A percentile compares a stretch with the other conserved stretches of the same genome.
Evolutionary conservation across 1,140 invertebrate genomes (phyloP).

Genomic region (Pemphigus obesinymphae): DNA sequence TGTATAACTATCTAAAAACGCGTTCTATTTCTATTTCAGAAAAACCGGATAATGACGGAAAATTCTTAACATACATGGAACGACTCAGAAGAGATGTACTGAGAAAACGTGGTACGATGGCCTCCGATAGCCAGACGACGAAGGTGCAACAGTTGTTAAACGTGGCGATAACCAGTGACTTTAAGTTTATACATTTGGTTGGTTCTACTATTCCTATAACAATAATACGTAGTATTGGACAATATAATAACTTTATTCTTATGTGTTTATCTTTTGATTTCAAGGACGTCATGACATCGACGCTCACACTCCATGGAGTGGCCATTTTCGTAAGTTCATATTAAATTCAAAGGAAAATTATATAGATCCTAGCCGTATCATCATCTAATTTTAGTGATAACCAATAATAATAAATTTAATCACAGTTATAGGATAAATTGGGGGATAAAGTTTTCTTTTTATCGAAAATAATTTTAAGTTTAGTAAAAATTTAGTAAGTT

Average conservation of each 20-base stretch:
- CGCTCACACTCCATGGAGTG: background rate
- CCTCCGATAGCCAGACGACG: background rate
- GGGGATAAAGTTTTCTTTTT: too few relatives aligned
- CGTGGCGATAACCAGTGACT: background rate
- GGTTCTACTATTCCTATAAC: background rate
- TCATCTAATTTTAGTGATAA: too few relatives aligned
- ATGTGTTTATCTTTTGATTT: background rate
- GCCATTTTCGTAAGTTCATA: conserved; percentile 9
- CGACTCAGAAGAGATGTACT: background rate
- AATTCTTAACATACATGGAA: background rate
- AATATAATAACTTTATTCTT: background rate
- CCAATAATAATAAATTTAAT: too few relatives aligned
- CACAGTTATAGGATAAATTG: too few relatives aligned
- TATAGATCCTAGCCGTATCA: too few relatives aligned
- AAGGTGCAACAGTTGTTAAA: background rate
- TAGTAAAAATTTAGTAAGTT: too few relatives aligned
- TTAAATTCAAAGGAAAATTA: too few relatives aligned
- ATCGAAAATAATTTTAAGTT: too few relatives aligned
- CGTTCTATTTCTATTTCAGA: background rate
- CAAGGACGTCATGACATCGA: conserved; percentile 25
- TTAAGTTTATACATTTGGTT: conserved; percentile 14
- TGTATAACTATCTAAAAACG: too few relatives aligned
- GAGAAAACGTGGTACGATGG: background rate
- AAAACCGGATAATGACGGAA: background rate
- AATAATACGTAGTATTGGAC: background rate